Percentiles rank a stretch among this genome's conserved stretches.
Conservation (phyloP, 1,140 invertebrate genomes). For the Lucilia cuprina region DNA sequence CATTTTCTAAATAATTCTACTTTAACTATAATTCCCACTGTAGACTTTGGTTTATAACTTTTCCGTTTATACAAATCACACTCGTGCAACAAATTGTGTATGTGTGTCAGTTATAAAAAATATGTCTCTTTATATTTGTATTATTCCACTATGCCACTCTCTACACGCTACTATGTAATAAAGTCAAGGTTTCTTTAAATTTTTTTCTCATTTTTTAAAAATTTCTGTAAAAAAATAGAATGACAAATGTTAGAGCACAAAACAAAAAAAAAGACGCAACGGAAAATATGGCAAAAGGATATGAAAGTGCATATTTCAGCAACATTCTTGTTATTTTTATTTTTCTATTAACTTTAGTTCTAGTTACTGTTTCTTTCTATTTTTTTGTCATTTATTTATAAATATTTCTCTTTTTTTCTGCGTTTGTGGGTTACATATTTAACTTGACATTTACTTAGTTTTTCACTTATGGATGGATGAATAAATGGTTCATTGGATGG, state of each 20-base stretch:
- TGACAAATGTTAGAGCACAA: neutral
- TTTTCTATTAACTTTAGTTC: constrained; percentile 1
- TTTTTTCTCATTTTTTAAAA: neutral
- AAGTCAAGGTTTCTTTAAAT: constrained; percentile 12
- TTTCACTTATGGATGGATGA: neutral
- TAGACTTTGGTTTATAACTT: too few relatives aligned
- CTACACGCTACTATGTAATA: constrained; percentile 11
- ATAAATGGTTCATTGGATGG: neutral
- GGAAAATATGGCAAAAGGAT: constrained; percentile 25
- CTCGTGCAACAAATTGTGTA: too few relatives aligned
- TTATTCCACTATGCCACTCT: constrained; percentile 12
- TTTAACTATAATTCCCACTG: too few relatives aligned
- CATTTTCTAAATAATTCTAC: too few relatives aligned
- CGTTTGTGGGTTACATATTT: constrained; percentile 27
- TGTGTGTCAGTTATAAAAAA: neutral
- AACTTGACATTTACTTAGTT: constrained; percentile 13
- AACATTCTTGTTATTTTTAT: neutral
- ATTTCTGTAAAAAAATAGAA: neutral
- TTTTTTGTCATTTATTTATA: neutral
- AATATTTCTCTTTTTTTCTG: neutral
- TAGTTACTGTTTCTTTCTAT: neutral
- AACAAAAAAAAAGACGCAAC: neutral
- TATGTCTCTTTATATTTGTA: constrained; percentile 21
- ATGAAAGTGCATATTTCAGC: constrained; percentile 34
- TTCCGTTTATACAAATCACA: too few relatives aligned